These are phyloP conservation scores for Myathropa florea DNA, from an alignment of 2,888 invertebrate genomes.

Conservation along the genomic window DNA sequence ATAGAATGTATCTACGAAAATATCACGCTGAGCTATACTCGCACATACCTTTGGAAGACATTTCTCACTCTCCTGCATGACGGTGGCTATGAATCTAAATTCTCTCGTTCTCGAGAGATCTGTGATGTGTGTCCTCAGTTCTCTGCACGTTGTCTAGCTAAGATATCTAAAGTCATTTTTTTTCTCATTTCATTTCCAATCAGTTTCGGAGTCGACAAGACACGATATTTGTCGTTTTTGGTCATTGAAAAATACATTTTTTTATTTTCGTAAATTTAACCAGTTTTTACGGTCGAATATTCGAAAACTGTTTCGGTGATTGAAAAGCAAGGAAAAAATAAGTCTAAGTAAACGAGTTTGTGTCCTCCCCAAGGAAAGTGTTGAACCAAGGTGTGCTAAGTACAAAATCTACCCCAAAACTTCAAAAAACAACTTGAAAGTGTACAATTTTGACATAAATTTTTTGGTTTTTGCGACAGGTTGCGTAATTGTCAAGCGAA, in stretches of 20 bases:
- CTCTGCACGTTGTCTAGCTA: slow-evolving; percentile 44
- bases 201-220: slow-evolving; percentile 38
- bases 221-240: not conserved
- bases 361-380: not conserved
- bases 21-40: slow-evolving; percentile 32
- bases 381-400: not conserved
- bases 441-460: not conserved
- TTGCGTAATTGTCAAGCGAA: slow-evolving; percentile 57
- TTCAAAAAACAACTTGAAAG: not conserved
- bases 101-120: slow-evolving; percentile 40
- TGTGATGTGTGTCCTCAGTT: slow-evolving; percentile 30
- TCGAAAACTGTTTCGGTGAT: not conserved
- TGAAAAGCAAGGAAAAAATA: not conserved
- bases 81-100: not conserved
- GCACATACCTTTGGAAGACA: not conserved
- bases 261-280: not conserved
- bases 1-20: slow-evolving; percentile 51
- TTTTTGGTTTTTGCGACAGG: slow-evolving; percentile 10
- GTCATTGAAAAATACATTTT: not conserved
- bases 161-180: slow-evolving; percentile 25
- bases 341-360: not conserved
- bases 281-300: not conserved
- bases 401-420: not conserved
- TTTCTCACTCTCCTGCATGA: not conserved
- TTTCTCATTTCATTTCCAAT: slow-evolving; percentile 57